These are phyloP conservation scores for Drosophila mauritiana DNA, from an alignment of 1,140 invertebrate genomes.

Conservation along the genomic window DNA sequence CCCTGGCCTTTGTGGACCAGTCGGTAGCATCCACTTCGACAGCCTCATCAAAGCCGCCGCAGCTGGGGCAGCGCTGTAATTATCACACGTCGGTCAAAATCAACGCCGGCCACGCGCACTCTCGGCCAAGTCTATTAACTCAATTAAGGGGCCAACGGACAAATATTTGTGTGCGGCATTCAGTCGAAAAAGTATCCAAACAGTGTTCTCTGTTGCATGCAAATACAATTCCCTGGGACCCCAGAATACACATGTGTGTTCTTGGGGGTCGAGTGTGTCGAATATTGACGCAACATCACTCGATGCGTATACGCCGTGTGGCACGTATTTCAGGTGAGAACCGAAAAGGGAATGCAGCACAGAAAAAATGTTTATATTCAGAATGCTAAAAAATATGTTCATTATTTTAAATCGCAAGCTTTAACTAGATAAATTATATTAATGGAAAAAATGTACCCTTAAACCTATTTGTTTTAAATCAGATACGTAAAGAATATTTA, in stretches of 20 bases:
- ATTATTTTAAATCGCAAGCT: too few species aligned
- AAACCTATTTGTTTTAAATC: too few species aligned
- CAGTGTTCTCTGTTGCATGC: conserved; percentile 58
- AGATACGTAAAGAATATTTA: too few species aligned
- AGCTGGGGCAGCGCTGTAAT: conserved; percentile 63
- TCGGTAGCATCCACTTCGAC: conserved; percentile 38
- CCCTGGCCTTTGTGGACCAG: conserved; percentile 19
- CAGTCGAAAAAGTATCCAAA: conserved; percentile 81
- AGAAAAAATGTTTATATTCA: neutral
- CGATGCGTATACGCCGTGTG: conserved; percentile 47
- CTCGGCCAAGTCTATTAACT: conserved; percentile 71
- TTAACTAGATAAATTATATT: too few species aligned
- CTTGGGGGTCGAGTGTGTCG: conserved; percentile 13
- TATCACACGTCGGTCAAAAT: conserved; percentile 82
- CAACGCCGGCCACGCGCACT: conserved; percentile 73
- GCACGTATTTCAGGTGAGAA: neutral
- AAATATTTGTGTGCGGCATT: conserved; percentile 80
- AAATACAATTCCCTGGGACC: conserved; percentile 42
- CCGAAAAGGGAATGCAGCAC: neutral
- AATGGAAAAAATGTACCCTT: too few species aligned
- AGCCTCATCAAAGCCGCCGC: conserved; percentile 73
- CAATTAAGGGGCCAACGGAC: conserved; percentile 68
- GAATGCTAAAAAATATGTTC: neutral
- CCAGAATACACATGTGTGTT: neutral
- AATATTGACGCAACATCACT: conserved; percentile 46